These are phyloP conservation scores for Crenichthys baileyi DNA, from an alignment of 2,797 vertebrate species.

Conservation along the genomic window DNA sequence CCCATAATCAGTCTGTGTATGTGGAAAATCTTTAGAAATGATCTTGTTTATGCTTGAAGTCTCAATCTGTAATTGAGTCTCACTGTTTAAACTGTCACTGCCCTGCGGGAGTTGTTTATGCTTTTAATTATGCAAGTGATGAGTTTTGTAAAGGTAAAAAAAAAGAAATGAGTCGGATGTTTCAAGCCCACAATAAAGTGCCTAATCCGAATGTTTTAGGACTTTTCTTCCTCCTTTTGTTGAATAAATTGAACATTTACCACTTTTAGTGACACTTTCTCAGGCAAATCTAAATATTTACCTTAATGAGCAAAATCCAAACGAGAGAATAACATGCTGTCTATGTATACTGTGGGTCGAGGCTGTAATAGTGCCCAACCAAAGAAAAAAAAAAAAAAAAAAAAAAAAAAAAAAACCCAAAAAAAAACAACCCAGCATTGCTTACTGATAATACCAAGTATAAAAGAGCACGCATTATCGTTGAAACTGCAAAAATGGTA, in stretches of 20 bases:
- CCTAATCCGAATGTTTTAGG: slow-evolving; percentile 14
- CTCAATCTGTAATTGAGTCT: slow-evolving; percentile 33
- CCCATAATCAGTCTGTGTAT: slow-evolving; percentile 40
- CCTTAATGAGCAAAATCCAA: not conserved
- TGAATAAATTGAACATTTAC: slow-evolving; percentile 17
- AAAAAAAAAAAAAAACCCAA: no score
- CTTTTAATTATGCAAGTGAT: slow-evolving; percentile 42
- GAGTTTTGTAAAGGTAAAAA: slow-evolving; percentile 5
- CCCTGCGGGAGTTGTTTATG: slow-evolving; percentile 54
- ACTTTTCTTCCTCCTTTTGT: slow-evolving; percentile 1
- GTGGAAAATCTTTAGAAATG: slow-evolving; percentile 46
- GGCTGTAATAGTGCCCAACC: no score
- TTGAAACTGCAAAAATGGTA: no score
- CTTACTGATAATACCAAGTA: slow-evolving; percentile 19
- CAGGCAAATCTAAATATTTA: not conserved
- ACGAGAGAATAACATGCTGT: slow-evolving; percentile 4
- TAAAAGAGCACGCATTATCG: no score
- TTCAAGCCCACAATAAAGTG: slow-evolving; percentile 14
- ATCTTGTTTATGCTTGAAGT: slow-evolving; percentile 42
- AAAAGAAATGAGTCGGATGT: slow-evolving; percentile 8
- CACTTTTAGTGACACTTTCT: not conserved
- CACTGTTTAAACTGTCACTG: slow-evolving; percentile 23
- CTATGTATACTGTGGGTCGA: slow-evolving; percentile 7
- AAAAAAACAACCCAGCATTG: no score
- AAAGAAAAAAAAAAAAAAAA: no score